Evolutionary conservation across 2,888 invertebrate genomes (phyloP).

Genomic region (Drosophila rellima): DNA sequence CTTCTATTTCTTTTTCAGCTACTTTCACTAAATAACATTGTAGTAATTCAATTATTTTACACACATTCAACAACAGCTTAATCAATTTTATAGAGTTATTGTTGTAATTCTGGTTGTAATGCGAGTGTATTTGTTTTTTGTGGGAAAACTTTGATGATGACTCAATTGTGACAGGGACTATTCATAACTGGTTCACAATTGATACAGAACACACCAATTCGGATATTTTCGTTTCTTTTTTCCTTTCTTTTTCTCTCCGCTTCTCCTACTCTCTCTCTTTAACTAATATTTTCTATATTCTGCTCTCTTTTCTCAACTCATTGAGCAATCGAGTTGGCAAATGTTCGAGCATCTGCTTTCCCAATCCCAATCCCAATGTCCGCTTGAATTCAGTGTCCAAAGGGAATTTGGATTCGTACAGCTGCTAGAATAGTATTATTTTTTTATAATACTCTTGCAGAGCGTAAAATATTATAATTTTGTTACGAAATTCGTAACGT

Average conservation of each 20-base stretch:
- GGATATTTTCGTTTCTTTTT: slow-evolving; percentile 10
- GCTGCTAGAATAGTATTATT: slow-evolving; percentile 34
- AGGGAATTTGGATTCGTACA: slow-evolving; percentile 38
- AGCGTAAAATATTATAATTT: not conserved
- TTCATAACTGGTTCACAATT: slow-evolving; percentile 39
- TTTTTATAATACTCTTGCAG: not conserved
- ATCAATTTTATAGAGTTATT: slow-evolving; percentile 4
- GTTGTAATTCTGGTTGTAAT: slow-evolving; percentile 14
- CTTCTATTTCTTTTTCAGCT: not conserved
- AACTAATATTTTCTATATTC: not conserved
- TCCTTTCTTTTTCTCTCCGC: not conserved
- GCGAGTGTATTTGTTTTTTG: slow-evolving; percentile 5
- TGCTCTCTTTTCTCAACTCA: slow-evolving; percentile 58
- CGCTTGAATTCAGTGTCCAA: slow-evolving; percentile 23
- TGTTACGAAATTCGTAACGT: not conserved
- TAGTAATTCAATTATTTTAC: not conserved
- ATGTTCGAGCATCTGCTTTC: slow-evolving; percentile 7
- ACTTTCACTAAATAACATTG: not conserved
- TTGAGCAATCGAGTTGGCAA: slow-evolving; percentile 63
- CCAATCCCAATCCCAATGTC: slow-evolving; percentile 25
- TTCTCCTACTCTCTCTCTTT: not conserved
- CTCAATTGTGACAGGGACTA: slow-evolving; percentile 33
- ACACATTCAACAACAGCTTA: slow-evolving; percentile 1
- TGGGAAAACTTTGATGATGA: slow-evolving; percentile 19
- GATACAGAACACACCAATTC: slow-evolving; percentile 27